A percentile compares a stretch with the other conserved stretches of the same genome.
Evolutionary conservation across 2,113 vertebrate genomes (phyloP).

Genomic region (Excalfactoria chinensis): DNA sequence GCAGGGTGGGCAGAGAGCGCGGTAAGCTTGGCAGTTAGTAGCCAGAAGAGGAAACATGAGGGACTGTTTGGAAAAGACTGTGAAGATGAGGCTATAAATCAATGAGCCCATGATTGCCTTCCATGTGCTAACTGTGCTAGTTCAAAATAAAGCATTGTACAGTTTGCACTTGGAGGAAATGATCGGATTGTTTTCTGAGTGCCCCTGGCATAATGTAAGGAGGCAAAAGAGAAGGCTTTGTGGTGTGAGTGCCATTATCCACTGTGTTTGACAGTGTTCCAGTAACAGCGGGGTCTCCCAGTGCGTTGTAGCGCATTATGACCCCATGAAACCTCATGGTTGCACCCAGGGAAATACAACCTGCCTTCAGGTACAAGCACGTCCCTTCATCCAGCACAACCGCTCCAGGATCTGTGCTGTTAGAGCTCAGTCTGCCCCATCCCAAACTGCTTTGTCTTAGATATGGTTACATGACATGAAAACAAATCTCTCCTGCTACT

Average conservation of each 20-base stretch:
- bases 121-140: not conserved
- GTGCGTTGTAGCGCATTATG: not conserved
- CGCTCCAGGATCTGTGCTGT: not conserved
- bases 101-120: not conserved
- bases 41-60: not conserved
- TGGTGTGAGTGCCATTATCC: not conserved
- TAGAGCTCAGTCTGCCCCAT: not conserved
- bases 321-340: not conserved
- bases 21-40: not conserved
- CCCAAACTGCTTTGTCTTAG: not conserved
- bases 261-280: not conserved
- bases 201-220: not conserved
- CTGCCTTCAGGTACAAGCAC: not conserved
- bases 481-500: not conserved
- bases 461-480: not conserved
- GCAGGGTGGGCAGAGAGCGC: not conserved
- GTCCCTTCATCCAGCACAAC: not conserved
- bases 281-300: accelerated
- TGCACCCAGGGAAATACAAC: not conserved
- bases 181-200: not conserved
- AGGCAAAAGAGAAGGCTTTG: not conserved
- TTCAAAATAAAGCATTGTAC: not conserved
- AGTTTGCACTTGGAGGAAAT: not conserved
- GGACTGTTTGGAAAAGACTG: constrained; percentile 1
- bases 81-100: not conserved